Evolutionary conservation across 2,113 vertebrate genomes (phyloP).

Genomic region (Erinaceus europaeus): DNA sequence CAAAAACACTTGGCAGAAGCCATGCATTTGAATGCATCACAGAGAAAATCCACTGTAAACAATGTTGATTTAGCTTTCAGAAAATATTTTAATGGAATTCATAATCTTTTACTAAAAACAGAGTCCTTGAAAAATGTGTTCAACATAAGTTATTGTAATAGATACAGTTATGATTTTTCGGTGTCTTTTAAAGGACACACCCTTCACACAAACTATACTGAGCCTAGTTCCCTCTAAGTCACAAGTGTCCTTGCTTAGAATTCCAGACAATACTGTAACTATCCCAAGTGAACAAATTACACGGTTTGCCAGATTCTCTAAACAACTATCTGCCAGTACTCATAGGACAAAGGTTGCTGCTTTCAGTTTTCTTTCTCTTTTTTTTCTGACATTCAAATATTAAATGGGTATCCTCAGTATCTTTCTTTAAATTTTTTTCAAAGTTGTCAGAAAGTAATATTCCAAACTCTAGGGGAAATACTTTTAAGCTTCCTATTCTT

Average conservation of each 20-base stretch:
- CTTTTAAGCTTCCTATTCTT: background rate
- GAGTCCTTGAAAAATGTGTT: background rate
- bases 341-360: background rate
- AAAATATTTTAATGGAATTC: conserved; percentile 37
- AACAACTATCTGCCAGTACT: background rate
- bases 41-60: conserved; percentile 4
- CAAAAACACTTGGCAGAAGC: conserved; percentile 43
- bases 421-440: too few relatives aligned
- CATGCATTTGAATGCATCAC: conserved; percentile 33
- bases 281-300: background rate
- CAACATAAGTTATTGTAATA: background rate
- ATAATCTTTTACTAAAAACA: background rate
- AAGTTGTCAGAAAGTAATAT: too few relatives aligned
- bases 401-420: background rate
- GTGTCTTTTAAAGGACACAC: background rate
- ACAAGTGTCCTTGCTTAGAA: background rate
- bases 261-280: background rate
- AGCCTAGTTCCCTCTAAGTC: background rate
- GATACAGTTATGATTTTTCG: background rate
- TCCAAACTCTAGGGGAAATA: background rate
- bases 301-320: background rate
- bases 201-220: background rate
- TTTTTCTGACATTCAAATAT: background rate
- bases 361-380: background rate
- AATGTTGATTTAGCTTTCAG: conserved; percentile 37